A percentile compares a stretch with the other conserved stretches of the same genome.
Evolutionary conservation across 2,113 vertebrate species (phyloP).

Genomic region (Microtus richardsoni): DNA sequence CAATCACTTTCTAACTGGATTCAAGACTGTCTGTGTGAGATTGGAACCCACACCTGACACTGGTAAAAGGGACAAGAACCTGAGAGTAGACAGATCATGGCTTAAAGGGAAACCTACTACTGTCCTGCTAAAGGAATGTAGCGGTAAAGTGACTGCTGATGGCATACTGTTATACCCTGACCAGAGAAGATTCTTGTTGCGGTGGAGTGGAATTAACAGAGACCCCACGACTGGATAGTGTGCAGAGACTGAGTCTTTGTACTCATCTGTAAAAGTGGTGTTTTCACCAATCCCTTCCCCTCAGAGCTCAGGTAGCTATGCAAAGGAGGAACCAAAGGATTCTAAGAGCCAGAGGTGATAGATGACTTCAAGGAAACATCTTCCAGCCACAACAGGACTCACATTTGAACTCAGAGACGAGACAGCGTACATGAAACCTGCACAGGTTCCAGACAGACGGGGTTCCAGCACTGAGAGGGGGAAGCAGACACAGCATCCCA

Average conservation of each 20-base stretch:
- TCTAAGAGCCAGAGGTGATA: not conserved
- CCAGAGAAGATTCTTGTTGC: not conserved
- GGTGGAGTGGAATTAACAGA: not conserved
- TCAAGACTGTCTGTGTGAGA: not conserved
- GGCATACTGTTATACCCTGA: no score
- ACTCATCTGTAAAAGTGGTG: not conserved
- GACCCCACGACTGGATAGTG: no score
- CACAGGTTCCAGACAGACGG: not conserved
- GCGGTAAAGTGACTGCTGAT: not conserved
- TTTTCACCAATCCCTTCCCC: not conserved
- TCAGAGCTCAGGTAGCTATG: not conserved
- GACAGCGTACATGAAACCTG: not conserved
- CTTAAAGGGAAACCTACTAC: not conserved
- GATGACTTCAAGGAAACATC: not conserved
- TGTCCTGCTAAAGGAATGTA: not conserved
- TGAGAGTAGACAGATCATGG: not conserved
- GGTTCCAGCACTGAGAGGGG: not conserved
- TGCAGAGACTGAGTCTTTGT: not conserved
- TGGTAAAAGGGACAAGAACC: not conserved
- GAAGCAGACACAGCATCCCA: not conserved
- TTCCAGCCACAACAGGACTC: not conserved
- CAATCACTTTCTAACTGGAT: not conserved
- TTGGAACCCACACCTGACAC: not conserved
- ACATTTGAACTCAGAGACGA: not conserved
- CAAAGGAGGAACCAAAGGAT: not conserved